Conservation (phyloP, 2,113 vertebrate genomes). For the Trogon melanurus region DNA sequence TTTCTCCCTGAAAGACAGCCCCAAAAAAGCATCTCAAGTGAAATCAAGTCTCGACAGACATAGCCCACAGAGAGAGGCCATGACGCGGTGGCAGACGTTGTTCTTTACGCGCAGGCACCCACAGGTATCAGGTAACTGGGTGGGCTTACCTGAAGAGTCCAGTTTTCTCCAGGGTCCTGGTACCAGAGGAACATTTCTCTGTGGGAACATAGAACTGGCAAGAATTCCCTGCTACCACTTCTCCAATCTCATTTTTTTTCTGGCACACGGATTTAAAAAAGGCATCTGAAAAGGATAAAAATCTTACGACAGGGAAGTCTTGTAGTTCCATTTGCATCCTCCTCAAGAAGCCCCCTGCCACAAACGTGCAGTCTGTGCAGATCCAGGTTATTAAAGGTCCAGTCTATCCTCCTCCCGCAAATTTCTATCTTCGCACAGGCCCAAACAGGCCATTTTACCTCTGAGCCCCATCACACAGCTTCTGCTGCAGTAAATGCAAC, state of each 20-base stretch:
- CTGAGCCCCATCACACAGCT: not conserved
- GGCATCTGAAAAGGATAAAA: not conserved
- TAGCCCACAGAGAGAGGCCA: rapidly evolving
- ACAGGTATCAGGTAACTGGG: not conserved
- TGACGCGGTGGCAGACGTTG: too few species aligned
- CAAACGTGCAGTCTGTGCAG: too few species aligned
- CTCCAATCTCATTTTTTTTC: not conserved
- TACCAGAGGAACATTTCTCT: not conserved
- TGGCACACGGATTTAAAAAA: not conserved
- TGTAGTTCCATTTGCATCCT: not conserved
- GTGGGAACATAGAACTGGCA: not conserved
- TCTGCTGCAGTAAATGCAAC: not conserved
- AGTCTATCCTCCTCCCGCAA: not conserved
- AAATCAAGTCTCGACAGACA: not conserved
- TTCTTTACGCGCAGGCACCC: too few species aligned
- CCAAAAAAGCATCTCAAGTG: not conserved
- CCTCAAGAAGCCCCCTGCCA: not conserved
- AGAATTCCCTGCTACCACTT: not conserved
- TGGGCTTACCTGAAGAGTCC: not conserved
- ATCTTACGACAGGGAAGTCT: rapidly evolving
- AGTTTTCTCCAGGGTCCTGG: not conserved
- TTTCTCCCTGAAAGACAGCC: not conserved
- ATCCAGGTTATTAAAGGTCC: not conserved
- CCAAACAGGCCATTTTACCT: not conserved
- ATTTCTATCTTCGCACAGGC: not conserved